A percentile compares a stretch with the other conserved stretches of the same genome.
Evolutionary conservation across 2,888 invertebrate species (phyloP).

Genomic region (Julus scandinavius): DNA sequence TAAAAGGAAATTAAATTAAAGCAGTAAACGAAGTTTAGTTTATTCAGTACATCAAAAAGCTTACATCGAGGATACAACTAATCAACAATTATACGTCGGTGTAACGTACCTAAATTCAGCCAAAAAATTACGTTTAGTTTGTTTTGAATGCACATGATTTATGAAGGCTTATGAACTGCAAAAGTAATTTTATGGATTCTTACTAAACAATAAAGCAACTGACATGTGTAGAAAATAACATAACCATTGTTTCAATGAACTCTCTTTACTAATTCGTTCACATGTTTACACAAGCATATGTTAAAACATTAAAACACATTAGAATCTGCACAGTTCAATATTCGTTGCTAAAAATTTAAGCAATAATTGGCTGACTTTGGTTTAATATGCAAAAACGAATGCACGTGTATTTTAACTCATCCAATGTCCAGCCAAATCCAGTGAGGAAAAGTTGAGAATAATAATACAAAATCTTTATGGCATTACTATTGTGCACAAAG

Average conservation of each 20-base stretch:
- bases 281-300: not conserved
- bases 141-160: not conserved
- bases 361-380: not conserved
- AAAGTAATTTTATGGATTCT: not conserved
- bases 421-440: not conserved
- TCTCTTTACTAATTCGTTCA: not conserved
- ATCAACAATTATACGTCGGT: conserved; percentile 13
- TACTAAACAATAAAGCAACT: not conserved
- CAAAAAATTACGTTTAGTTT: not conserved
- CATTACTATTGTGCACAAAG: not conserved
- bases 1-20: not conserved
- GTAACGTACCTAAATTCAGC: not conserved
- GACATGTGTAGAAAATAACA: not conserved
- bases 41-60: conserved; percentile 24
- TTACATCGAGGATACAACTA: conserved; percentile 16
- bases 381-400: not conserved
- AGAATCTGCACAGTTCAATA: not conserved
- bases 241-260: not conserved
- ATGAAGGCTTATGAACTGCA: not conserved
- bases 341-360: not conserved
- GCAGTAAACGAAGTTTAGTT: conserved; percentile 17
- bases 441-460: not conserved
- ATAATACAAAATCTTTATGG: not conserved
- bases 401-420: not conserved
- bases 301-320: not conserved